Conservation (phyloP, 2,113 vertebrate species). For the Hippocampus zosterae region DNA sequence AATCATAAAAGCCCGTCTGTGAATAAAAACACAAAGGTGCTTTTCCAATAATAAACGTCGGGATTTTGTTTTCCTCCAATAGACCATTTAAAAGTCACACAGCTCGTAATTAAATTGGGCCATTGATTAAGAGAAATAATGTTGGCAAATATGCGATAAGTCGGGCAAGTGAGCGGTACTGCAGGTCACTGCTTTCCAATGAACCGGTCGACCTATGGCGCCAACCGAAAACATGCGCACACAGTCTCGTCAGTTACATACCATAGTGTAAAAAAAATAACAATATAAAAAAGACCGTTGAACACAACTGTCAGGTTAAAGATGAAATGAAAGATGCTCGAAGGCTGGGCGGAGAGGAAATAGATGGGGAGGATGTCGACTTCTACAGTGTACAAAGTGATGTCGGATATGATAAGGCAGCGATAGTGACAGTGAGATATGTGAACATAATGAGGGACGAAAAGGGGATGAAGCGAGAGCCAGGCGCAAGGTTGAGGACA, state of each 20-base stretch:
- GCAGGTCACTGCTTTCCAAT: conserved; percentile 79
- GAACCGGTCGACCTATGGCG: conserved; percentile 76
- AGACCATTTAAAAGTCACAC: conserved; percentile 49
- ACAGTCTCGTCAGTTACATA: background rate
- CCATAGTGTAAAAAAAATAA: background rate
- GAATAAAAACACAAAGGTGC: background rate
- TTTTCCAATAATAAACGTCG: background rate
- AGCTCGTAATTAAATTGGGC: conserved; percentile 76
- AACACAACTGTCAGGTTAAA: conserved; percentile 1
- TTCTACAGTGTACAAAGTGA: conserved; percentile 48
- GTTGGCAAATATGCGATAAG: conserved; percentile 71
- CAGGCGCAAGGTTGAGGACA: background rate
- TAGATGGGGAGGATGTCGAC: conserved; percentile 33
- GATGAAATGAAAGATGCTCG: conserved; percentile 33
- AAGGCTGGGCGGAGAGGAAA: conserved; percentile 35
- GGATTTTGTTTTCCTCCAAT: conserved; percentile 40
- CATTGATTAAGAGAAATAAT: conserved; percentile 82
- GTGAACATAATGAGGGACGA: conserved; percentile 22
- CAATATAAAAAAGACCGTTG: conserved; percentile 28
- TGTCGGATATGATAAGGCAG: conserved; percentile 44
- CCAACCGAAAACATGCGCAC: conserved; percentile 27
- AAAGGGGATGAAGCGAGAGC: background rate
- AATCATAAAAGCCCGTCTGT: conserved; percentile 50
- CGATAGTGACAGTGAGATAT: conserved; percentile 45
- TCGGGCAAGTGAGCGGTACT: conserved; percentile 73